phyloP scores from a whole-genome alignment of 2,797 vertebrate species.

The Mormyrus hasselquistii region DNA sequence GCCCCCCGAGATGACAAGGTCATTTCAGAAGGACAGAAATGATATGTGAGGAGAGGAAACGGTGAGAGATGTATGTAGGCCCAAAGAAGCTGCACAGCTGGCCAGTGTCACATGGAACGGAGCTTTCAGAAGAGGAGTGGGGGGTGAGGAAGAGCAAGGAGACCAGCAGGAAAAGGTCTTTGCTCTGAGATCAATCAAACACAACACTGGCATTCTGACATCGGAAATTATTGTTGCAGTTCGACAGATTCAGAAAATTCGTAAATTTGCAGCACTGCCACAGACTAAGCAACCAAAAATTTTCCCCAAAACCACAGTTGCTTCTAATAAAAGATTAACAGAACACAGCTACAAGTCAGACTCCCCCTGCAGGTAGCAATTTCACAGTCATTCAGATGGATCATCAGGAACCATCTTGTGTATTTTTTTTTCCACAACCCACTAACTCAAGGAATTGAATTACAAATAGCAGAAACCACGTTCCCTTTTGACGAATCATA shows the following conservation, averaged over 20 bases:
- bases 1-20: constrained; percentile 49
- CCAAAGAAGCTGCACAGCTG: not conserved
- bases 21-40: constrained; percentile 61
- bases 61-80: not conserved
- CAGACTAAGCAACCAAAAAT: not conserved
- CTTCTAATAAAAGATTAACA: not conserved
- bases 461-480: constrained; percentile 37
- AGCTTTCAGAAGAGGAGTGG: not conserved
- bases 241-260: not conserved
- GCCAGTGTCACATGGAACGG: not conserved
- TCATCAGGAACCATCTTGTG: not conserved
- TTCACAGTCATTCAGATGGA: not conserved
- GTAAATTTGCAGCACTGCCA: not conserved
- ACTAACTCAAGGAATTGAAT: constrained; percentile 35
- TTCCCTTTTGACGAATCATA: constrained; percentile 45
- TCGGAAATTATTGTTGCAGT: not conserved
- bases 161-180: not conserved
- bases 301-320: not conserved
- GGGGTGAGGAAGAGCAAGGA: not conserved
- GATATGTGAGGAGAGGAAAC: constrained; percentile 51
- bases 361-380: not conserved
- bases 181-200: not conserved
- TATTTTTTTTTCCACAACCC: not conserved
- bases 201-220: not conserved
- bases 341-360: constrained; percentile 1